A percentile compares a stretch with the other conserved stretches of the same genome.
These are phyloP conservation scores for Diabrotica virgifera DNA, from an alignment of 1,140 invertebrate species.

Conservation along the genomic window DNA sequence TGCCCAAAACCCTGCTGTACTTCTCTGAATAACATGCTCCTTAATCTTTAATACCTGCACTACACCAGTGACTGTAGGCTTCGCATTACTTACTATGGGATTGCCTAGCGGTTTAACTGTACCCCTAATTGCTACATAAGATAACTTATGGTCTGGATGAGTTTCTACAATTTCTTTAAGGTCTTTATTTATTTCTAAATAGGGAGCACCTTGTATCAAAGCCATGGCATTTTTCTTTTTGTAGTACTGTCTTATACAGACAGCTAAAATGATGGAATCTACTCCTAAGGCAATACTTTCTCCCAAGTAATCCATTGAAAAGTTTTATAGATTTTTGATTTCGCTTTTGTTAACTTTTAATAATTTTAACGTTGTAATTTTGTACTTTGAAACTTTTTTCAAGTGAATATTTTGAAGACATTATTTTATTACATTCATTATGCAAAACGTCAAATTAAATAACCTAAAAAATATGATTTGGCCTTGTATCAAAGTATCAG, in stretches of 20 bases:
- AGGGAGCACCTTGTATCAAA: conserved; percentile 66
- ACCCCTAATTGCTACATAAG: conserved; percentile 70
- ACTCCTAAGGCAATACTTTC: conserved; percentile 69
- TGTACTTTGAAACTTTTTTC: too few relatives aligned
- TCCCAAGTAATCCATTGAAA: conserved; percentile 55
- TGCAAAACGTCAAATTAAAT: too few relatives aligned
- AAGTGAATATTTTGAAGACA: too few relatives aligned
- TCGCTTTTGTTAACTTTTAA: too few relatives aligned
- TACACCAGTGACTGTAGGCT: conserved; percentile 67
- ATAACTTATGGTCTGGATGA: conserved; percentile 59
- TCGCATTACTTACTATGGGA: conserved; percentile 67
- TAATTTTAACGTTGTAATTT: too few relatives aligned
- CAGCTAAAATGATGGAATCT: conserved; percentile 66
- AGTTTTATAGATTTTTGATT: neutral
- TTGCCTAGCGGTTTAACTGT: conserved; percentile 69
- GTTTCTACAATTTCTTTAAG: conserved; percentile 58
- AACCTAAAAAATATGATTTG: too few relatives aligned
- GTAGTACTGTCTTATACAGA: conserved; percentile 68
- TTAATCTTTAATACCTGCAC: conserved; percentile 68
- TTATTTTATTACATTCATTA: too few relatives aligned
- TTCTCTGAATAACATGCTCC: conserved; percentile 73
- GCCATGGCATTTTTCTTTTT: conserved; percentile 65
- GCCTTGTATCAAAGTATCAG: too few relatives aligned
- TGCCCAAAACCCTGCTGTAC: conserved; percentile 75
- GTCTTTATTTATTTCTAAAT: conserved; percentile 61